A percentile compares a stretch with the other conserved stretches of the same genome.
phyloP scores from a whole-genome alignment of 2,888 invertebrate species.

The Sicus ferrugineus region DNA sequence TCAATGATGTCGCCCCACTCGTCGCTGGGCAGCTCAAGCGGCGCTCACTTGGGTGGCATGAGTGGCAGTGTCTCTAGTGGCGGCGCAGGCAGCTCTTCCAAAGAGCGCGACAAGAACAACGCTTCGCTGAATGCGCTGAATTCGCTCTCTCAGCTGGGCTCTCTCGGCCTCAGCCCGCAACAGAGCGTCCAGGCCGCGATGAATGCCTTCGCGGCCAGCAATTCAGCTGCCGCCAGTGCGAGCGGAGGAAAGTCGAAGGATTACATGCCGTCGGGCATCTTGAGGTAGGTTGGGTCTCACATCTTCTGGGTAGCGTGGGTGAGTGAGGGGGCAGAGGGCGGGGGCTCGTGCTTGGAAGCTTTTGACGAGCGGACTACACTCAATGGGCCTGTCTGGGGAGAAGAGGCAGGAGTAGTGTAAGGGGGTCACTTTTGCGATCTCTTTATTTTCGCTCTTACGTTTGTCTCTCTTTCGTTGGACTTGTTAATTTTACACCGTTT shows the following conservation, averaged over 20 bases:
- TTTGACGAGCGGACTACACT: too few species aligned
- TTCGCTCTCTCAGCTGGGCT: slow-evolving; percentile 62
- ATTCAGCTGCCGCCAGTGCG: slow-evolving; percentile 49
- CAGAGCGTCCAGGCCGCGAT: slow-evolving; percentile 65
- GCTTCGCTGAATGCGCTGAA: slow-evolving; percentile 63
- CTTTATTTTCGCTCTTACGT: slow-evolving; percentile 42
- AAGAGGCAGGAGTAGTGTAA: slow-evolving; percentile 25
- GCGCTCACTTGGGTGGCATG: slow-evolving; percentile 30
- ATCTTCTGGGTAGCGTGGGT: too few species aligned
- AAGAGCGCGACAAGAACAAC: slow-evolving; percentile 62
- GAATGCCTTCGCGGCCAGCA: slow-evolving; percentile 64
- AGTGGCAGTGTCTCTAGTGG: slow-evolving; percentile 40
- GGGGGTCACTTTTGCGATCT: slow-evolving; percentile 37
- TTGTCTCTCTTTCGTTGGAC: slow-evolving; percentile 32
- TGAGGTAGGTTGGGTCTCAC: slow-evolving; percentile 39
- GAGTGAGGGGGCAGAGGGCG: neutral
- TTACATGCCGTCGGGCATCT: slow-evolving; percentile 59
- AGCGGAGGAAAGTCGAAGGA: slow-evolving; percentile 56
- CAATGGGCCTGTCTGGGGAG: neutral
- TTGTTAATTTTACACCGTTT: slow-evolving; percentile 15
- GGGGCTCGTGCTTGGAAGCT: too few species aligned
- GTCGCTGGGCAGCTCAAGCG: slow-evolving; percentile 31
- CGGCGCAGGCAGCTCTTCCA: slow-evolving; percentile 43
- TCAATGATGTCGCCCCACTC: slow-evolving; percentile 57
- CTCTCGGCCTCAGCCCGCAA: slow-evolving; percentile 62